Evolutionary conservation across 2,113 vertebrate genomes (phyloP).

Genomic region (Coptodon bakossiorum): DNA sequence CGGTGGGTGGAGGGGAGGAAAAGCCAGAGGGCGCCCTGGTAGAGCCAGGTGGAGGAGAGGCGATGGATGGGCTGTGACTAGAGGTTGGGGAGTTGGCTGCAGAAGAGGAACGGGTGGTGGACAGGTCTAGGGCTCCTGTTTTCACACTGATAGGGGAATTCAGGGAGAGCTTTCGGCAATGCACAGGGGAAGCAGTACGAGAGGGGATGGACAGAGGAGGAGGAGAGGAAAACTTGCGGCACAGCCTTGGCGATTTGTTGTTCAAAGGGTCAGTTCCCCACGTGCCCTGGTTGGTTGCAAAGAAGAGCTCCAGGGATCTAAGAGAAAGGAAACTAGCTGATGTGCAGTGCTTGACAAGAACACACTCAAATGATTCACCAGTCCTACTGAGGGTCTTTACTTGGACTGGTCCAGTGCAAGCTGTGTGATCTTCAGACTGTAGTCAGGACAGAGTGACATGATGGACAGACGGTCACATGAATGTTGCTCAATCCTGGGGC

Average conservation of each 20-base stretch:
- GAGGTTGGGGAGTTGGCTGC: slow-evolving; percentile 80
- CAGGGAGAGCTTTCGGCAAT: slow-evolving; percentile 86
- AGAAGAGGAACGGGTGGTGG: slow-evolving; percentile 63
- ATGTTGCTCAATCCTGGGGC: slow-evolving; percentile 68
- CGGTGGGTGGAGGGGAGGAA: slow-evolving; percentile 45
- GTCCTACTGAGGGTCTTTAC: slow-evolving; percentile 45
- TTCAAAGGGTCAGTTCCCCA: slow-evolving; percentile 78
- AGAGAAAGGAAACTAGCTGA: not conserved
- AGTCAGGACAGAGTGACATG: slow-evolving; percentile 75
- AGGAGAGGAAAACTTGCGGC: slow-evolving; percentile 92
- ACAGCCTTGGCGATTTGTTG: slow-evolving; percentile 86
- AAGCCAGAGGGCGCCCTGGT: slow-evolving; percentile 68
- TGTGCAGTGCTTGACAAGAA: not conserved
- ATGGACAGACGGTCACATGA: slow-evolving; percentile 76
- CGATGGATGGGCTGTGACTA: slow-evolving; percentile 63
- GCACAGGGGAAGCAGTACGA: slow-evolving; percentile 87
- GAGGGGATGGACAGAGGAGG: slow-evolving; percentile 82
- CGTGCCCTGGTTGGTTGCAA: slow-evolving; percentile 83
- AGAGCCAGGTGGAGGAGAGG: slow-evolving; percentile 58
- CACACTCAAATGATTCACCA: not conserved
- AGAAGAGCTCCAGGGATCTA: slow-evolving; percentile 93
- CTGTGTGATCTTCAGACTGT: slow-evolving; percentile 74
- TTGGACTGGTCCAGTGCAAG: slow-evolving; percentile 74
- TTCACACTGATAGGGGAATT: slow-evolving; percentile 81
- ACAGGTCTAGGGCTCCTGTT: slow-evolving; percentile 79